phyloP scores from a whole-genome alignment of 2,797 vertebrate genomes.

The Leuciscus waleckii region DNA sequence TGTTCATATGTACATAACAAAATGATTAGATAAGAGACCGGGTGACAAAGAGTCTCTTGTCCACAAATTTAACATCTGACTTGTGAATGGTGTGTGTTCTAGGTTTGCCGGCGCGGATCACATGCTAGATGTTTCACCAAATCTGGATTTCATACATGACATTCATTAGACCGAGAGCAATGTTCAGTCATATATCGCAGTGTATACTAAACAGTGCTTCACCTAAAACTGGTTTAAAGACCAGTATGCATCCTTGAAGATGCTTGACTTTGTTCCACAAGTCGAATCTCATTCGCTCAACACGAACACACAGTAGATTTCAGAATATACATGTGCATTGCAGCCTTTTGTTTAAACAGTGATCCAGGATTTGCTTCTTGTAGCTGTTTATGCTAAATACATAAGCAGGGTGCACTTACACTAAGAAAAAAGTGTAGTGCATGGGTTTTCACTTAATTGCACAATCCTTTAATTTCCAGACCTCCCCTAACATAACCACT shows the following conservation, averaged over 20 bases:
- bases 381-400: slow-evolving; percentile 37
- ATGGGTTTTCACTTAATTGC: slow-evolving; percentile 59
- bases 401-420: slow-evolving; percentile 15
- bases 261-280: background rate
- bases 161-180: slow-evolving; percentile 26
- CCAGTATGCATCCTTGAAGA: background rate
- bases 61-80: slow-evolving; percentile 72
- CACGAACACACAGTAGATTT: slow-evolving; percentile 1
- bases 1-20: slow-evolving; percentile 57
- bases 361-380: slow-evolving; percentile 20
- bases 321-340: slow-evolving; percentile 6
- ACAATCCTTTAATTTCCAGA: slow-evolving; percentile 49
- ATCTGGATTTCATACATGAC: slow-evolving; percentile 44
- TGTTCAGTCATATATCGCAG: background rate
- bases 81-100: slow-evolving; percentile 72
- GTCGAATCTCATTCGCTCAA: slow-evolving; percentile 9
- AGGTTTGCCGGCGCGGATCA: slow-evolving; percentile 65
- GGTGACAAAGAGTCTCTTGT: slow-evolving; percentile 74
- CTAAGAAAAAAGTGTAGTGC: slow-evolving; percentile 27
- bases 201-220: background rate
- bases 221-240: background rate
- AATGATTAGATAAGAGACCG: slow-evolving; percentile 69
- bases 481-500: slow-evolving; percentile 34
- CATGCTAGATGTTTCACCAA: slow-evolving; percentile 59
- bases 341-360: slow-evolving; percentile 16